phyloP scores from a whole-genome alignment of 2,888 invertebrate genomes.

The Choristoneura rosaceana region DNA sequence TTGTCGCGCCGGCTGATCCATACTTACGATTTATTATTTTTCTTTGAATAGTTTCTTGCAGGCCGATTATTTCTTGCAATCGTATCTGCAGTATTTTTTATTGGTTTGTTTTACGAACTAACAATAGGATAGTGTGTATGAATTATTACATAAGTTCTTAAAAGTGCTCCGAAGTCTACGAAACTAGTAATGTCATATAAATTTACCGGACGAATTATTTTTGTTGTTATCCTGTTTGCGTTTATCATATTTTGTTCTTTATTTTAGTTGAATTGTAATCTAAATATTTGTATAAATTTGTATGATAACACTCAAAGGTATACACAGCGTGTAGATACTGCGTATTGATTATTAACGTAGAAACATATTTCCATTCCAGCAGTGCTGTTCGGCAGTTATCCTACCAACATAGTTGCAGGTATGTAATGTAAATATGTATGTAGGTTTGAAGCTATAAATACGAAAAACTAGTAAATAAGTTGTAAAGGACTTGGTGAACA shows the following conservation, averaged over 20 bases:
- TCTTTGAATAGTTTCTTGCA: conserved; percentile 59
- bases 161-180: conserved; percentile 17
- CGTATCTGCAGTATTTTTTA: conserved; percentile 24
- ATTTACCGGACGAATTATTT: conserved; percentile 30
- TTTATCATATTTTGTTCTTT: not conserved
- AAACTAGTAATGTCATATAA: conserved; percentile 34
- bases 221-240: conserved; percentile 25
- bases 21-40: conserved; percentile 71
- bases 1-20: conserved; percentile 85
- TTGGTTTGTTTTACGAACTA: conserved; percentile 3
- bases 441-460: not conserved
- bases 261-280: not conserved
- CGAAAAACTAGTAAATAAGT: not conserved
- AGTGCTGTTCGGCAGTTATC: conserved; percentile 30
- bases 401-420: conserved; percentile 32
- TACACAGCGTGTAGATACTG: not conserved
- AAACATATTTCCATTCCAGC: conserved; percentile 39
- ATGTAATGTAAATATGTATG: not conserved
- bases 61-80: conserved; percentile 51
- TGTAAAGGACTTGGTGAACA: not conserved
- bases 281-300: not conserved
- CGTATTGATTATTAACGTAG: conserved; percentile 35
- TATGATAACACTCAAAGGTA: not conserved
- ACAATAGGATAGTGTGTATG: conserved; percentile 2
- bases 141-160: conserved; percentile 37